These are phyloP conservation scores for Dinoponera quadriceps DNA, from an alignment of 1,140 invertebrate species.

Conservation along the genomic window DNA sequence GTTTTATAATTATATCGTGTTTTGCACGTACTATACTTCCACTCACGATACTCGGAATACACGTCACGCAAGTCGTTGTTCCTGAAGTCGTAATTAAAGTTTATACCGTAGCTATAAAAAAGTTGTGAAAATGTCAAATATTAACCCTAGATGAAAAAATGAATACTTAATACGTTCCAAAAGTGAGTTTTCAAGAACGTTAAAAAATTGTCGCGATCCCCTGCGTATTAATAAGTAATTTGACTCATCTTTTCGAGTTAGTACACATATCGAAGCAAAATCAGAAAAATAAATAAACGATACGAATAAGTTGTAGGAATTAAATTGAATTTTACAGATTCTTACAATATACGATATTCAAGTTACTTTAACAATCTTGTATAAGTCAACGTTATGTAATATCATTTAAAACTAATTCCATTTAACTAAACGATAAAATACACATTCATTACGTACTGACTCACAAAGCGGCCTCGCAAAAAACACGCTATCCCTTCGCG, in stretches of 20 bases:
- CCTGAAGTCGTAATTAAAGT: background rate
- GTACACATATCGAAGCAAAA: background rate
- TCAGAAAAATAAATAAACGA: background rate
- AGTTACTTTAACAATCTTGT: background rate
- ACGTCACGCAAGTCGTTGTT: background rate
- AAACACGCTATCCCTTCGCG: background rate
- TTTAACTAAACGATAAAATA: constrained; percentile 11
- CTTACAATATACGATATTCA: background rate
- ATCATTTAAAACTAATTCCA: background rate
- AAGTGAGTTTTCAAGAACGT: background rate
- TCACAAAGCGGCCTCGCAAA: background rate
- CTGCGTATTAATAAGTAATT: background rate
- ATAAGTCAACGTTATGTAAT: background rate
- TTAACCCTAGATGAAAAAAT: background rate
- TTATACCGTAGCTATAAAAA: background rate
- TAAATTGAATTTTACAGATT: too few species aligned
- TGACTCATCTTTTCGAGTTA: background rate
- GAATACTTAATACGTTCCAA: background rate
- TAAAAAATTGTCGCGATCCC: background rate
- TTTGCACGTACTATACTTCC: background rate
- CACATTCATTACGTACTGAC: background rate
- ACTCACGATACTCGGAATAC: background rate
- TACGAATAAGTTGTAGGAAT: too few species aligned
- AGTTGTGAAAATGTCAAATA: background rate
- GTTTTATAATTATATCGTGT: background rate